A percentile compares a stretch with the other conserved stretches of the same genome.
phyloP scores from a whole-genome alignment of 2,888 invertebrate genomes.

The Nycteola revayana region DNA sequence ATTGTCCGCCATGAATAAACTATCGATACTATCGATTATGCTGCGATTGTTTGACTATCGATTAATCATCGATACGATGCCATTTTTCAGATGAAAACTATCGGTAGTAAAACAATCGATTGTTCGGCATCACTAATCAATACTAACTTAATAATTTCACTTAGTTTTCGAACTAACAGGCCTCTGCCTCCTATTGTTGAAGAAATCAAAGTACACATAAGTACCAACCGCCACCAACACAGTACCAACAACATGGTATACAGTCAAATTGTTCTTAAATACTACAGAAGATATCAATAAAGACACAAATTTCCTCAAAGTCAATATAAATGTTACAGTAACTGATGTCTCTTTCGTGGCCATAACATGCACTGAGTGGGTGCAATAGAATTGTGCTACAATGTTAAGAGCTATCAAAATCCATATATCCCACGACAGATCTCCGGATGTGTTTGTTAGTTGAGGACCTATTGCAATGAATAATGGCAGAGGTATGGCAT shows the following conservation, averaged over 20 bases:
- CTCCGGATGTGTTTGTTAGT: constrained; percentile 38
- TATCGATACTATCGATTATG: no score
- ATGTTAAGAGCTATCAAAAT: constrained; percentile 53
- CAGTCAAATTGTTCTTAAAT: constrained; percentile 69
- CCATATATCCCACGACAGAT: constrained; percentile 50
- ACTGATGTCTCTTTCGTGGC: constrained; percentile 67
- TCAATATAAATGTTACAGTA: constrained; percentile 69
- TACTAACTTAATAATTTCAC: background rate
- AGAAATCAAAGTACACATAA: constrained; percentile 69
- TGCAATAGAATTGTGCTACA: constrained; percentile 62
- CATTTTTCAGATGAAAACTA: no score
- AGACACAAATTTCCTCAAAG: constrained; percentile 67
- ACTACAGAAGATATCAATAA: constrained; percentile 62
- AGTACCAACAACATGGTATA: constrained; percentile 60
- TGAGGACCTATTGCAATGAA: constrained; percentile 59
- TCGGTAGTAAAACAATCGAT: no score
- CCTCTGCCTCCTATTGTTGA: constrained; percentile 48
- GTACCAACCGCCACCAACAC: constrained; percentile 63
- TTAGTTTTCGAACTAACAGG: constrained; percentile 54
- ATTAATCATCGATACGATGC: no score
- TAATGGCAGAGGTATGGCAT: constrained; percentile 61
- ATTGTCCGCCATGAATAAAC: no score
- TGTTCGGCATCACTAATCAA: no score
- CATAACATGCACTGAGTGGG: constrained; percentile 64
- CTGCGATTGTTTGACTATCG: no score